phyloP scores from a whole-genome alignment of 1,140 invertebrate species.

The Apolygus lucorum region DNA sequence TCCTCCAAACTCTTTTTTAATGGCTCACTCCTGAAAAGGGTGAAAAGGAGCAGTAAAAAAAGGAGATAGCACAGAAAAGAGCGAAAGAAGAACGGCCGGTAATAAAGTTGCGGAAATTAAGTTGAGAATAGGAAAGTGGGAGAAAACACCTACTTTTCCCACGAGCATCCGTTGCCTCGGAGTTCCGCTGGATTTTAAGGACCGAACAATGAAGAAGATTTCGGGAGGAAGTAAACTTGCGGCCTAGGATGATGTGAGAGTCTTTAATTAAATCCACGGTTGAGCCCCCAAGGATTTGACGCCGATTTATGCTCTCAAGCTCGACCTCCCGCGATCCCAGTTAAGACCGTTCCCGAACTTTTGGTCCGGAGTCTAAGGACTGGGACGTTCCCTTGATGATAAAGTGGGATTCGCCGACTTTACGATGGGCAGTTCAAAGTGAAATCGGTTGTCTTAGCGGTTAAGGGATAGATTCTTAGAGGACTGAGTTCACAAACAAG shows the following conservation, averaged over 20 bases:
- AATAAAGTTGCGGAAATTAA: background rate
- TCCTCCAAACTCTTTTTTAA: background rate
- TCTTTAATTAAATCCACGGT: background rate
- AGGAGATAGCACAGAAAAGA: no score
- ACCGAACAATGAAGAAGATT: background rate
- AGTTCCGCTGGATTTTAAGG: no score
- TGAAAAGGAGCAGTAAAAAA: background rate
- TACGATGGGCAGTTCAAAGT: no score
- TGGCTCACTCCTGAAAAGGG: background rate
- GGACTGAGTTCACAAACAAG: no score
- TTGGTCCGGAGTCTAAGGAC: no score
- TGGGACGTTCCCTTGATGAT: no score
- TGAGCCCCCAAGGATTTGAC: background rate
- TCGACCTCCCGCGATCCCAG: background rate
- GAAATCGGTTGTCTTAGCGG: no score
- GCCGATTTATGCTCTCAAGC: background rate
- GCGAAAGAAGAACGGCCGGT: background rate
- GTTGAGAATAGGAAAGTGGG: background rate
- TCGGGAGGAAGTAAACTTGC: background rate
- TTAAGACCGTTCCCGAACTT: no score
- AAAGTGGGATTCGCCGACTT: no score
- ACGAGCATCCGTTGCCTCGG: no score
- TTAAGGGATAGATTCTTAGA: no score
- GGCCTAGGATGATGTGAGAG: background rate
- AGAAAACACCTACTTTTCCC: background rate